Evolutionary conservation across 2,113 vertebrate species (phyloP), one percentile per base, ranked within the genome.

Genomic region (Zapornia atra): DNA sequence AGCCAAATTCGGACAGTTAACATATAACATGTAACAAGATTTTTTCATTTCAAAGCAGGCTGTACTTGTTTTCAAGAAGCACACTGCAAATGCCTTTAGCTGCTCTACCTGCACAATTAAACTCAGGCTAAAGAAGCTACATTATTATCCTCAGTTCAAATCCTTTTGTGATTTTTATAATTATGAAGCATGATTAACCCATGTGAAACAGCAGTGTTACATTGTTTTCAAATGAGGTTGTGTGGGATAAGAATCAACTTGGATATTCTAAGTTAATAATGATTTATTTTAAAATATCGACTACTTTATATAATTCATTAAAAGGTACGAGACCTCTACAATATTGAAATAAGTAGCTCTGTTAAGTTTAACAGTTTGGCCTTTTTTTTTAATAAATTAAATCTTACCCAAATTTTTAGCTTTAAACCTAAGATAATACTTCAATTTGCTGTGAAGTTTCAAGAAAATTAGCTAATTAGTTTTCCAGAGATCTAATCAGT

Each of bases 401-500:
- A 90, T 46, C 19, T 85, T 66, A 50, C 34, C 56, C 12, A 94
- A 88, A 76, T 95, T 95, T 88, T 82, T 65, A 82, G 53, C 38
- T 77, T 86, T 88, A 93, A 94, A 65, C 82, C 31, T 83, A 75
- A 29, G 73, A 64, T 88, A 93, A 90, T 76, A 68, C 42, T 96
- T 96, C 78, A 85, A 80, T 93, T 93, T 96, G 38, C 80, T 88
- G 34, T 75, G 22, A 42, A 88, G 69, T 86, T 96, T 92, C 65
- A 96, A 88, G 71, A 92, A 96, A 93, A 88, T 76, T 81, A 91
- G 64, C 68, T 95, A 96, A 95, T 96, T 95, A 92, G 76, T 50
- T 81, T 96, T 93, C 68, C 86, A 84, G 76, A 90, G 90, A 96
- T 96, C 33, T 92, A 81, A 95, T 94, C 90, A 86, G 29, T 75